Conservation (phyloP, 2,797 vertebrate genomes). For the Pangasius macronema region DNA sequence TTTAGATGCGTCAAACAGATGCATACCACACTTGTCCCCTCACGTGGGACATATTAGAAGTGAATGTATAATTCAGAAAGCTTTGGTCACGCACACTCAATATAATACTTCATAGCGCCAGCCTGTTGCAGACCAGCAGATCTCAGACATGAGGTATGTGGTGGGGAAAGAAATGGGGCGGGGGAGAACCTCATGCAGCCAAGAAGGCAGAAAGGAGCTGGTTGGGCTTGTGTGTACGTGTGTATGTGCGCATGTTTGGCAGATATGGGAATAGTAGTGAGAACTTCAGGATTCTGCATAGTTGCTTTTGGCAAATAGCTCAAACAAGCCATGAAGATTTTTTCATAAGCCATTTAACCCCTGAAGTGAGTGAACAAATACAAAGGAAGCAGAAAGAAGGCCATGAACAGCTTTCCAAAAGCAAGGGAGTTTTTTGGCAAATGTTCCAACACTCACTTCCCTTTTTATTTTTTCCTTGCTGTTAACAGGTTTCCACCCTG, state of each 20-base stretch:
- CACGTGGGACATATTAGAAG: constrained; percentile 64
- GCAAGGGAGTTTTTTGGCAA: constrained; percentile 23
- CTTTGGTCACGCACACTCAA: constrained; percentile 56
- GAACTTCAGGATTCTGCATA: constrained; percentile 56
- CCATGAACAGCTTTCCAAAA: constrained; percentile 8
- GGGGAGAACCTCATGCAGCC: constrained; percentile 62
- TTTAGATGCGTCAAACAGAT: constrained; percentile 74
- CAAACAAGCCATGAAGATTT: neutral
- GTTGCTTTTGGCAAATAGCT: constrained; percentile 70
- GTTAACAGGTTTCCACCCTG: constrained; percentile 42
- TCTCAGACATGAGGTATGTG: constrained; percentile 37
- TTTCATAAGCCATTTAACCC: constrained; percentile 63
- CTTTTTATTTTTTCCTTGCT: constrained; percentile 26
- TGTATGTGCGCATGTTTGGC: constrained; percentile 38
- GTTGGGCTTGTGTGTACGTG: constrained; percentile 31
- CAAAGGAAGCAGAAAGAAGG: constrained; percentile 26
- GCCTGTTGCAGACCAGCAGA: constrained; percentile 36
- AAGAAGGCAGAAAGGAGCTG: constrained; percentile 61
- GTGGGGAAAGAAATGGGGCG: constrained; percentile 40
- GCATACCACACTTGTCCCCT: constrained; percentile 63
- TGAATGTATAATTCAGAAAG: constrained; percentile 64
- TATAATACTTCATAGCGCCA: constrained; percentile 13
- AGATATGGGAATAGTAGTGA: constrained; percentile 60
- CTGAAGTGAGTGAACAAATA: constrained; percentile 57
- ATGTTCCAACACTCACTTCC: constrained; percentile 44